These are phyloP conservation scores for Cryptoprocta ferox DNA, from an alignment of 2,797 vertebrate genomes.

Conservation along the genomic window DNA sequence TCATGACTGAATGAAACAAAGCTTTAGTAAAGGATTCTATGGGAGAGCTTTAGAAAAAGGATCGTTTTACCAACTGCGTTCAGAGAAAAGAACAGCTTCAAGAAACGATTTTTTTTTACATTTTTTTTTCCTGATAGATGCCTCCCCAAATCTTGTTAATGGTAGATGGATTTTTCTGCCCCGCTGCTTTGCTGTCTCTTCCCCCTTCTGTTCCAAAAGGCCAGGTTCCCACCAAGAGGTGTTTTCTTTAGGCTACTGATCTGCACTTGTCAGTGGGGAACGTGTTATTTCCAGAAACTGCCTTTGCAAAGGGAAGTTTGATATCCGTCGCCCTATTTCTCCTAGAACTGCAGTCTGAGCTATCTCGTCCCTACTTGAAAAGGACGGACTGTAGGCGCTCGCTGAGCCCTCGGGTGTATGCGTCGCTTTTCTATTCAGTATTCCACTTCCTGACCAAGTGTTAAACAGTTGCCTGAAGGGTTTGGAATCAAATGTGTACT, in stretches of 20 bases:
- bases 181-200: not conserved
- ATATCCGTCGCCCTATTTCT: slow-evolving; percentile 58
- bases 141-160: slow-evolving; percentile 32
- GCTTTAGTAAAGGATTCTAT: not conserved
- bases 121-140: not conserved
- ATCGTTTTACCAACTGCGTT: not conserved
- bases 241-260: not conserved
- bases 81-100: not conserved
- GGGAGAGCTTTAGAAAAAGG: not conserved
- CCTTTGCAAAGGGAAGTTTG: slow-evolving; percentile 80
- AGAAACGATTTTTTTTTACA: not conserved
- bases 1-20: not conserved
- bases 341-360: slow-evolving; percentile 25
- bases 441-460: not conserved
- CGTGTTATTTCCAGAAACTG: not conserved
- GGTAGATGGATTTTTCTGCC: not conserved
- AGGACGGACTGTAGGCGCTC: not conserved
- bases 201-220: not conserved
- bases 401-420: not conserved
- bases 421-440: not conserved
- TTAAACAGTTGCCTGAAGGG: slow-evolving; percentile 61
- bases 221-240: not conserved
- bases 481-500: slow-evolving; percentile 68
- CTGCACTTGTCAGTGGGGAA: not conserved
- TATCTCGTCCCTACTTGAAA: not conserved